Percentiles rank a stretch among this genome's conserved stretches.
These are phyloP conservation scores for Ursus arctos DNA, from an alignment of 2,113 vertebrate genomes.

Conservation along the genomic window DNA sequence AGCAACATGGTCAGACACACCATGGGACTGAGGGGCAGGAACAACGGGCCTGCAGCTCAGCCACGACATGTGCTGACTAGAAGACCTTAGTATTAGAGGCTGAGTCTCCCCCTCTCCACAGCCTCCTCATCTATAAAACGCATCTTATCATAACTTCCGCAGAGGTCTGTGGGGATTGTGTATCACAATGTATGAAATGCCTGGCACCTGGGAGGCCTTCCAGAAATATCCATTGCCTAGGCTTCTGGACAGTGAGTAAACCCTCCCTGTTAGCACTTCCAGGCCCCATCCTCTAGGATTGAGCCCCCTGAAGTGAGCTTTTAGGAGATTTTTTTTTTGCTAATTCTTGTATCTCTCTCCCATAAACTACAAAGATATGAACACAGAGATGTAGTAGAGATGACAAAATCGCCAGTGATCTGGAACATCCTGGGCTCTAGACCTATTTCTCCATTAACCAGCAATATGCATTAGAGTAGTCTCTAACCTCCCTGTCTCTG, in stretches of 20 bases:
- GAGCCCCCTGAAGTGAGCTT: neutral
- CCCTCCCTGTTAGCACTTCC: neutral
- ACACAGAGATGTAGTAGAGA: neutral
- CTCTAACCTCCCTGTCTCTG: neutral
- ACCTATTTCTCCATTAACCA: neutral
- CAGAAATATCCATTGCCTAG: neutral
- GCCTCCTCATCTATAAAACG: neutral
- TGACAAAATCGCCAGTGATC: neutral
- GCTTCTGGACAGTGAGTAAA: neutral
- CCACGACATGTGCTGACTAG: neutral
- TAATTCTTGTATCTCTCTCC: neutral
- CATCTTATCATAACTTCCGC: neutral
- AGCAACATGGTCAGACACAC: neutral
- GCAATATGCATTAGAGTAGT: neutral
- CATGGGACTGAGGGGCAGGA: rapidly evolving
- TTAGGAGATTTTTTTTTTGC: neutral
- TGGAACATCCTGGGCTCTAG: neutral
- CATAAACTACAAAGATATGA: neutral
- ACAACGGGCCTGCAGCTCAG: neutral
- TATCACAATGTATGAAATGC: neutral
- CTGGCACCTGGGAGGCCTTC: neutral
- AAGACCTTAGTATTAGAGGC: neutral
- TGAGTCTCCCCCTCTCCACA: neutral
- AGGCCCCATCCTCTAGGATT: neutral
- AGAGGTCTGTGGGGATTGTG: neutral